Evolutionary conservation across 2,888 invertebrate species (phyloP), one percentile per base, ranked within the genome.

Genomic region (Cactoblastis cactorum): DNA sequence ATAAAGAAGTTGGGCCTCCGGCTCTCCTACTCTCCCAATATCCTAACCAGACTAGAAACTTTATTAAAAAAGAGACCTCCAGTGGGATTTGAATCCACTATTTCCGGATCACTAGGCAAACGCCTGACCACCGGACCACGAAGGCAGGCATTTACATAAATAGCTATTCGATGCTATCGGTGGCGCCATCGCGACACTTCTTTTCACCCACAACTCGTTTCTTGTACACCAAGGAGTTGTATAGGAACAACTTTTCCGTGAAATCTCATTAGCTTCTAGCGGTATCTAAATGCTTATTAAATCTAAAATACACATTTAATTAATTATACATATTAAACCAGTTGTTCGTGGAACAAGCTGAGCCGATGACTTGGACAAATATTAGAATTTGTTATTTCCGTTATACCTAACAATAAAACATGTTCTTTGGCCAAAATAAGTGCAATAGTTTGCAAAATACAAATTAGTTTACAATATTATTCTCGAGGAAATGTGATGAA

Each of bases 331-430:
- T 24, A 8, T 41, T 8, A 24, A 41, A 53, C 53, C 56, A 19
- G 53, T 53, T 50, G 43, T 51, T 35, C 38, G 51, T 53, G 15
- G 45, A 50, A 17, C 32, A 24, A 50, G 50, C 39, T 51, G 45
- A 54, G 51, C 54, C 56, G 45, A 50, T 53, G 56, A 56, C 56
- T 38, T 19, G 38, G 18, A n/a, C n/a, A n/a, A n/a, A n/a, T n/a
- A n/a, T n/a, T n/a, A n/a, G n/a, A n/a, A n/a, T n/a, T n/a, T 9
- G 28, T 8, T 6, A 28, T 28, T 28, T 28, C 28, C 28, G 28
- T 28, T 28, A 8, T 28, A 28, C 8, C 5, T 28, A 28, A 6
- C 8, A 6, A 9, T 28, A 28, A 28, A 28, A 28, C 28, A 6
- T 28, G 9, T n/a, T n/a, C n/a, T n/a, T n/a, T n/a, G n/a, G n/a